These are phyloP conservation scores for Condylura cristata DNA, from an alignment of 2,113 vertebrate genomes.

Conservation along the genomic window DNA sequence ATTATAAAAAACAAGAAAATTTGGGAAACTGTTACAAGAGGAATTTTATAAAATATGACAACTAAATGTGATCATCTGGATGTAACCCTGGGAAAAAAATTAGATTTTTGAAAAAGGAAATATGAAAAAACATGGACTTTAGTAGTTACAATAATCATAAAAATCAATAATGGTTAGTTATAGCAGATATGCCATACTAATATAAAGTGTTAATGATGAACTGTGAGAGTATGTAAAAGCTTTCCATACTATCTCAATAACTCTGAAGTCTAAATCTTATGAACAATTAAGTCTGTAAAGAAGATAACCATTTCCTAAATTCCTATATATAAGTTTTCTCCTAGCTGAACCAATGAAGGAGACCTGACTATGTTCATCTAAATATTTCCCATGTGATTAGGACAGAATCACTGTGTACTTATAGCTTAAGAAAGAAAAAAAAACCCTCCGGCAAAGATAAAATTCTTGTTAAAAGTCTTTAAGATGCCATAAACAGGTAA, in stretches of 20 bases:
- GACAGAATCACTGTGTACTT: background rate
- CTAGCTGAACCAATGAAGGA: background rate
- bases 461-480: background rate
- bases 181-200: background rate
- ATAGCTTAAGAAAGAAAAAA: background rate
- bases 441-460: background rate
- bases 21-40: background rate
- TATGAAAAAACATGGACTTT: background rate
- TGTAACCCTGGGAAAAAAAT: background rate
- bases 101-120: background rate
- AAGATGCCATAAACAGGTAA: background rate
- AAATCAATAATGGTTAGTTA: background rate
- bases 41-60: background rate
- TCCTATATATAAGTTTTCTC: constrained; percentile 7
- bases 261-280: constrained; percentile 43
- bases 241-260: background rate
- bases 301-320: constrained; percentile 13
- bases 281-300: background rate
- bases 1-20: background rate
- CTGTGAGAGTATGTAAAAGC: background rate
- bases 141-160: background rate
- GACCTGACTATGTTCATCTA: background rate
- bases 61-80: background rate
- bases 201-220: background rate
- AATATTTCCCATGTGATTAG: background rate